Evolutionary conservation across 2,797 vertebrate species (phyloP), one percentile per base, ranked within the genome.

Genomic region (Xenopus petersii): DNA sequence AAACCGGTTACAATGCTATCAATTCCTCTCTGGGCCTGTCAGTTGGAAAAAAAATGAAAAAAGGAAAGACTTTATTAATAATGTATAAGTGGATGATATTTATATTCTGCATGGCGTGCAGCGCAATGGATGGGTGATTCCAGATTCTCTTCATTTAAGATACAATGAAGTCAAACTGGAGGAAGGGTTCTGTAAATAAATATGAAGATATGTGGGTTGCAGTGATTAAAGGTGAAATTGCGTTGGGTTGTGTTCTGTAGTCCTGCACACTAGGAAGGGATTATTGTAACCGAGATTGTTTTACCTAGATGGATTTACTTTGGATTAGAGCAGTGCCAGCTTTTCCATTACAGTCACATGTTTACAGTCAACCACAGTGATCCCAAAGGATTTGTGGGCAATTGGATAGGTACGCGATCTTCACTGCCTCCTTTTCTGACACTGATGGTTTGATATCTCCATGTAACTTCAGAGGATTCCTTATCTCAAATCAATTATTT

Each of bases 401-500:
- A 90, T 88, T 88, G 87, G 86, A 84, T 84, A 89, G 81, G 80
- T 70, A 84, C 81, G 80, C 81, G 81, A 75, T 82, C 74, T 55
- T 59, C 84, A 86, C 87, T 85, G 80, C 77, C 86, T 87, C 84
- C 86, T 78, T 74, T 64, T 30, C 83, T 89, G 83, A 91, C 79
- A 82, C 80, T 80, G 82, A 82, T 85, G 85, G 80, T 79, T 87
- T 86, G 80, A 77, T 86, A 82, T 84, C 81, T 77, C 81, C 80
- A 68, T 84, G 82, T 82, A 83, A 80, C 79, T 84, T 87, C 87
- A 86, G 80, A 86, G 86, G 83, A 87, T 88, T 86, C 83, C 82
- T 90, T 64, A 42, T 85, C 82, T 82, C 79, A 13, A 90, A 90
- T 88, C 79, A 89, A 91, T 90, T 85, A 87, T 91, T 95, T 88